Evolutionary conservation across 2,113 vertebrate genomes (phyloP).

Genomic region (Quiscalus mexicanus): DNA sequence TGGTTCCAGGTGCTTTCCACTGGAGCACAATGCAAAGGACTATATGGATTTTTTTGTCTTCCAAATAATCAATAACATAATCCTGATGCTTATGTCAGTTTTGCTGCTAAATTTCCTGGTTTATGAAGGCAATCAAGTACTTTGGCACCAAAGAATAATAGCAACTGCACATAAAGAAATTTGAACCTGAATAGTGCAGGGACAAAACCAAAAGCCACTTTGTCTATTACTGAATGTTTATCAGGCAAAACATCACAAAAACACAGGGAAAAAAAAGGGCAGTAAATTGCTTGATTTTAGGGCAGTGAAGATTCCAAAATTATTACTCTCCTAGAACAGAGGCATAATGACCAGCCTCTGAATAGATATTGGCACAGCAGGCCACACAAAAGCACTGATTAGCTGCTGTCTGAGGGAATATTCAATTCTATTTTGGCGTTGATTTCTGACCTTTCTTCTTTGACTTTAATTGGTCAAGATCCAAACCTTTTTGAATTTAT

Average conservation of each 20-base stretch:
- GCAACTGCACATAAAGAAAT: background rate
- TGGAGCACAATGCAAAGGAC: background rate
- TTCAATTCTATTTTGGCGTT: constrained; percentile 36
- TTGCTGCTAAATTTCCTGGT: background rate
- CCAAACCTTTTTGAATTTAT: background rate
- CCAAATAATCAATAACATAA: constrained; percentile 18
- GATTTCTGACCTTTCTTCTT: constrained; percentile 48
- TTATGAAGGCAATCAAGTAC: constrained; percentile 32
- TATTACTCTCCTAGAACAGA: constrained; percentile 44
- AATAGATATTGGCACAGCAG: constrained; percentile 67
- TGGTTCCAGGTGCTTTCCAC: background rate
- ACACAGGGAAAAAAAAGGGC: background rate
- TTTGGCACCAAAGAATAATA: background rate
- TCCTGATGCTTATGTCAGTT: background rate
- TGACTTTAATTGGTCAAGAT: background rate
- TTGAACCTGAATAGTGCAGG: background rate
- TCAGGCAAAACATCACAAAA: constrained; percentile 35
- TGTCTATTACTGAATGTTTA: background rate
- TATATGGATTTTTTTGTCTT: background rate
- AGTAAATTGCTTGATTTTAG: constrained; percentile 56
- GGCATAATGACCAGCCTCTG: constrained; percentile 54
- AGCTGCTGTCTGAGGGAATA: constrained; percentile 1
- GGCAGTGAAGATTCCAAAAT: constrained; percentile 52
- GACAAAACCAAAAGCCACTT: constrained; percentile 12
- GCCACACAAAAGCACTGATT: constrained; percentile 57